These are phyloP conservation scores for Enteromius thamalakanensis DNA, from an alignment of 2,797 vertebrate genomes.

Conservation along the genomic window DNA sequence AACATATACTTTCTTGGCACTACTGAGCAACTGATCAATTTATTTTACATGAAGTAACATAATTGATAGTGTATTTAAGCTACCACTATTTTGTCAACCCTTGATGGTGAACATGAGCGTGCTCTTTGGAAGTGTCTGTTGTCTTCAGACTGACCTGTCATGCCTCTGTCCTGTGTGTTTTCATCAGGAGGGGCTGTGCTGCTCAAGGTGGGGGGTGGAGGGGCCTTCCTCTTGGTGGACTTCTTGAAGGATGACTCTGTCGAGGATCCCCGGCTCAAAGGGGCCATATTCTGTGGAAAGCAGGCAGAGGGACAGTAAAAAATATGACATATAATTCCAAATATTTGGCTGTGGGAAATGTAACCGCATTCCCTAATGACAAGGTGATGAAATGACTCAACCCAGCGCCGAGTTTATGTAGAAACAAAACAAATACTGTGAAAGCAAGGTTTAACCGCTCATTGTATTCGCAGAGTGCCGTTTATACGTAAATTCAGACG, in stretches of 20 bases:
- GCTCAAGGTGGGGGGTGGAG: slow-evolving; percentile 81
- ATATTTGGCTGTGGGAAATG: slow-evolving; percentile 29
- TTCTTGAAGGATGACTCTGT: slow-evolving; percentile 85
- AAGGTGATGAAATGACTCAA: slow-evolving; percentile 25
- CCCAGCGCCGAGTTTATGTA: not conserved
- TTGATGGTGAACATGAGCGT: not conserved
- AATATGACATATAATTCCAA: slow-evolving; percentile 32
- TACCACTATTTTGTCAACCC: not conserved
- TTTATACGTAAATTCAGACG: not conserved
- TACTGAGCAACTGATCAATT: not conserved
- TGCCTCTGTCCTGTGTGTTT: slow-evolving; percentile 57
- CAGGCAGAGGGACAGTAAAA: slow-evolving; percentile 22
- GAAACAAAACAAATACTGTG: slow-evolving; percentile 31
- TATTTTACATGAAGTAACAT: not conserved
- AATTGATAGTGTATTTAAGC: not conserved
- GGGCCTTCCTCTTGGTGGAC: slow-evolving; percentile 89
- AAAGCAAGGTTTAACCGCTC: not conserved
- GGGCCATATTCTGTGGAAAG: slow-evolving; percentile 56
- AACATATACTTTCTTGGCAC: not conserved
- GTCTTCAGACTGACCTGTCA: slow-evolving; percentile 70
- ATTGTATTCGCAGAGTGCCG: not conserved
- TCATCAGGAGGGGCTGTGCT: slow-evolving; percentile 66
- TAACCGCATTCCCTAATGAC: slow-evolving; percentile 25
- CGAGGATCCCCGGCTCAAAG: slow-evolving; percentile 70
- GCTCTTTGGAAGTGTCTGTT: not conserved